These are phyloP conservation scores for Bombylius major DNA, from an alignment of 2,888 invertebrate genomes.

Conservation along the genomic window DNA sequence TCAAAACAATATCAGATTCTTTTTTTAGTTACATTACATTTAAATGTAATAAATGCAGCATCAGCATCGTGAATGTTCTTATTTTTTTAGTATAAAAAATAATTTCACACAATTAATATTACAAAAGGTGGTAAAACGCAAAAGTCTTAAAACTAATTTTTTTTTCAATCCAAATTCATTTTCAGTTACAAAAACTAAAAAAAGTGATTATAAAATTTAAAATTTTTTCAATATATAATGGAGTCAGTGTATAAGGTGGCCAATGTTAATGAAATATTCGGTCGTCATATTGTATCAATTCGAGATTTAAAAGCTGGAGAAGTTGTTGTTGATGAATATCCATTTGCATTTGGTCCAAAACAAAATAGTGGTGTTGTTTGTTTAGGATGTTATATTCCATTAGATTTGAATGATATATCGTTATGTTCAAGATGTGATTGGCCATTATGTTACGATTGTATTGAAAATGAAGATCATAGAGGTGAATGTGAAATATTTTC, in stretches of 20 bases:
- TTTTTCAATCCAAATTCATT: no score
- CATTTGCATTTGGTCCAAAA: constrained; percentile 68
- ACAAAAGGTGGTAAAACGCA: no score
- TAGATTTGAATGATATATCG: constrained; percentile 38
- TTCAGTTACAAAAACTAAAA: no score
- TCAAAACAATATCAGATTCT: no score
- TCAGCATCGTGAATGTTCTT: no score
- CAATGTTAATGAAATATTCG: constrained; percentile 45
- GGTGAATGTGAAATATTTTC: constrained; percentile 57
- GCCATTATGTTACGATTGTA: constrained; percentile 43
- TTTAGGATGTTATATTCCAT: constrained; percentile 57
- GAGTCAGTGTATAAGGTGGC: neutral
- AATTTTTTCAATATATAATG: neutral
- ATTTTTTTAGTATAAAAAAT: no score
- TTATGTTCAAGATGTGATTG: constrained; percentile 61
- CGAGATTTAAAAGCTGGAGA: constrained; percentile 58
- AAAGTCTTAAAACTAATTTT: no score
- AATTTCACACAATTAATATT: no score
- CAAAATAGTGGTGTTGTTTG: constrained; percentile 58
- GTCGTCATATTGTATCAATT: constrained; percentile 56
- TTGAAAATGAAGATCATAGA: constrained; percentile 41
- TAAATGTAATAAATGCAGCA: no score
- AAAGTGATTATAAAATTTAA: no score
- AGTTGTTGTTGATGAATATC: constrained; percentile 54
- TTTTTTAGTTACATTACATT: no score